Base-by-base conservation (phyloP, 2,113 vertebrate species). In the Amblyornis subalaris region DNA sequence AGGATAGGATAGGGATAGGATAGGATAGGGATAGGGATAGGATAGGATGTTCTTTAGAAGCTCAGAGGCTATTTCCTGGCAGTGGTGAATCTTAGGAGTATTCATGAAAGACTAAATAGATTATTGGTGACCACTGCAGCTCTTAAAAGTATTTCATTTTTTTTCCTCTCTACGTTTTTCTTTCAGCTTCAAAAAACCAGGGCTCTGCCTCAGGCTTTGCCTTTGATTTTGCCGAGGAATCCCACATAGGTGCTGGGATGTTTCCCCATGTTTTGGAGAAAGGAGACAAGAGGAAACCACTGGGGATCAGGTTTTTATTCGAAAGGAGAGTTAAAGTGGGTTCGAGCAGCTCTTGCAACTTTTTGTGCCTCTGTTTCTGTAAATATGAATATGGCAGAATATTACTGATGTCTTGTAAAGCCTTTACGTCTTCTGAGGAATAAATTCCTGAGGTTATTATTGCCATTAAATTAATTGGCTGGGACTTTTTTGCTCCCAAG, bases 141-240 rank as follows among this genome's bases (percentile, higher is more conserved):
- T 71, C 44, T 86, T 70, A 25, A 62, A 70, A 58, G 12, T 18
- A 28, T 19, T 31, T 65, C 9, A 12, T 10, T 48, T 40, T 38
- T 33, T 14, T 2, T 2, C 0, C 12, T 2, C 4, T 31, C 8
- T 48, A 44, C 7, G 3, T 66, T 75, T 88, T 72, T 58, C 15
- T 89, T 70, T 87, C 8, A 42, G 28, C 35, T 83, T 69, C 28
- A 51, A 45, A 82, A 90, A 78, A 40, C 0, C 33, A 40, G 9
- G 33, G 21, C 24, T 75, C 40, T 87, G 40, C 42, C 36, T 76
- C 24, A 25, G 31, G 47, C 29, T 26, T 47, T 84, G 47, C 12
- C 38, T 64, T 89, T 80, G 15, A 26, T 76, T 88, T 91, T 57
- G 18, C 53, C n/a, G 35, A 62, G 38, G 53, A 58, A 40, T 77